phyloP scores from a whole-genome alignment of 1,140 invertebrate species.

The Hycleus phaleratus region DNA sequence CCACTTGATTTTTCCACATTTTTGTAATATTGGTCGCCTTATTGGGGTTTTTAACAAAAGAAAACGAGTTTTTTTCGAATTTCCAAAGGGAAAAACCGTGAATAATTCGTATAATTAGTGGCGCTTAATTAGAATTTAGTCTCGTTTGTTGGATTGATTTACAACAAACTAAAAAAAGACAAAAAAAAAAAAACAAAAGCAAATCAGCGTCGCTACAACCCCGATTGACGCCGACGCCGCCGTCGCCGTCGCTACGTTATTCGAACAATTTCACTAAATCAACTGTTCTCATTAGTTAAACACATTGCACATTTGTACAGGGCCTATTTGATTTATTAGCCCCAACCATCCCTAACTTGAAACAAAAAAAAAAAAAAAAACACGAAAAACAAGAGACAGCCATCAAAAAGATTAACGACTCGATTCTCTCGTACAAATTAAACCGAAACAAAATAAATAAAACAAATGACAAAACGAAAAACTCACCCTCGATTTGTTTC shows the following conservation, averaged over 20 bases:
- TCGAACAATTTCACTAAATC: constrained; percentile 11
- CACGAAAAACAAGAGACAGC: neutral
- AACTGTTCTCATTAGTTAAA: constrained; percentile 20
- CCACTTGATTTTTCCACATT: too few species aligned
- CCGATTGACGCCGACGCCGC: constrained; percentile 1
- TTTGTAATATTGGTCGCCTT: too few species aligned
- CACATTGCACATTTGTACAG: constrained; percentile 19
- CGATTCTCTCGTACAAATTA: neutral
- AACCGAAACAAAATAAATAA: neutral
- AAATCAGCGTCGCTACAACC: neutral
- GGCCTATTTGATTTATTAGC: constrained; percentile 12
- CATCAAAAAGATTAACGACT: neutral
- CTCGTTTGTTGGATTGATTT: neutral
- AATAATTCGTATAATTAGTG: neutral
- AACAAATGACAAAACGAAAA: constrained; percentile 1
- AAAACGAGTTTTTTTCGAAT: neutral
- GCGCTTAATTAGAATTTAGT: neutral
- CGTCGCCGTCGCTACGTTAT: constrained; percentile 5
- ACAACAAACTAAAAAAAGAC: neutral
- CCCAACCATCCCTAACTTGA: neutral
- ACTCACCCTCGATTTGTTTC: constrained; percentile 41
- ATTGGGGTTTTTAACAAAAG: too few species aligned
- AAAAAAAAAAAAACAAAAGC: neutral
- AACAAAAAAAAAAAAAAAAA: neutral
- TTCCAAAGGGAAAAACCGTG: neutral